phyloP scores from a whole-genome alignment of 2,113 vertebrate species.

The Phainopepla nitens region DNA sequence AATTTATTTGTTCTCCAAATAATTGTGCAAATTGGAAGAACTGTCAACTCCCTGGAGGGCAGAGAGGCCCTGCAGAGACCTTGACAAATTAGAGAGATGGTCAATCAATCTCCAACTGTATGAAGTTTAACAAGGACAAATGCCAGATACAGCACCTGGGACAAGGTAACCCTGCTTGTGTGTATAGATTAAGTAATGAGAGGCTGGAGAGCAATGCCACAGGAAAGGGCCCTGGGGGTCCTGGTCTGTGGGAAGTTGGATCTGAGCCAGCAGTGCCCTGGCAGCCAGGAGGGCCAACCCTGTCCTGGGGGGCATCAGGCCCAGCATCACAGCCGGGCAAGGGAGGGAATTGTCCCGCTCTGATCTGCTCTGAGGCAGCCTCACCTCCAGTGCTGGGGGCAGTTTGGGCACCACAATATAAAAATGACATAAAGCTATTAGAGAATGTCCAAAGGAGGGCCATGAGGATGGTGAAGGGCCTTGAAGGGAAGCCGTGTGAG shows the following conservation, averaged over 20 bases:
- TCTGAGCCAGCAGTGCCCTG: neutral
- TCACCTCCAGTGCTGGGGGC: neutral
- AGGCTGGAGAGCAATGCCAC: neutral
- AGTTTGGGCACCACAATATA: neutral
- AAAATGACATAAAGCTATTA: accelerated
- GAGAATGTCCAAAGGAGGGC: neutral
- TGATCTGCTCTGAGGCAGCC: neutral
- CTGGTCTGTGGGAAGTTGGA: neutral
- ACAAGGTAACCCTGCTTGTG: neutral
- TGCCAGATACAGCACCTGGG: neutral
- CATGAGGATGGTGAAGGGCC: neutral
- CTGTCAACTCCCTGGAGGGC: neutral
- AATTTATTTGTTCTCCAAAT: neutral
- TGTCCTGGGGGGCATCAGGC: neutral
- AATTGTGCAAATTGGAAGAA: neutral
- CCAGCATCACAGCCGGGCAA: accelerated
- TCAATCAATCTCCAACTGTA: neutral
- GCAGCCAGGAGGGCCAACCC: neutral
- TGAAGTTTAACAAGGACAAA: neutral
- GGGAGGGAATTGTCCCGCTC: neutral
- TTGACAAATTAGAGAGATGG: neutral
- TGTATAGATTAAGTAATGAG: neutral
- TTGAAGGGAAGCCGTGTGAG: neutral
- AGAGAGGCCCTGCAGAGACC: neutral
- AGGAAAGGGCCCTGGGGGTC: accelerated